Conservation (phyloP, 2,888 invertebrate genomes). For the Pasiphila rectangulata region DNA sequence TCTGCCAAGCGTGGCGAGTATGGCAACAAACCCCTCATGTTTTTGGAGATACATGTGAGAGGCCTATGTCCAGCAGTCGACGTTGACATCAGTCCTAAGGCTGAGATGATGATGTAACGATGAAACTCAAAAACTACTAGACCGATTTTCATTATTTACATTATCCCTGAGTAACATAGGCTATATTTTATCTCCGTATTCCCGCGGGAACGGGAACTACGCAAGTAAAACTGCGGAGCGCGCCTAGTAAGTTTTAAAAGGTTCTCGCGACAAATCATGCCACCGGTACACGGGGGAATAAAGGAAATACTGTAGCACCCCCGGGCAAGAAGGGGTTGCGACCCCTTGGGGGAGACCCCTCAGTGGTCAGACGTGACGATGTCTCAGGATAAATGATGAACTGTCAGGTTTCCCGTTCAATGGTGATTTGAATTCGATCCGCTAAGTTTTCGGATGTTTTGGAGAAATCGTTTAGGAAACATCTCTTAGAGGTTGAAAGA, state of each 20-base stretch:
- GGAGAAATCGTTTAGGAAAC: background rate
- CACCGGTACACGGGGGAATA: slow-evolving; percentile 13
- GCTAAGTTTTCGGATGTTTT: slow-evolving; percentile 4
- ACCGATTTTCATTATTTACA: too few relatives aligned
- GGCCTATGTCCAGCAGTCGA: too few relatives aligned
- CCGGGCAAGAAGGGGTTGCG: slow-evolving; percentile 1
- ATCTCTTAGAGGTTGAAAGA: background rate
- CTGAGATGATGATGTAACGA: too few relatives aligned
- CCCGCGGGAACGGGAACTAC: too few relatives aligned
- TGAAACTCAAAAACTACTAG: too few relatives aligned
- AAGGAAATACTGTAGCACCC: slow-evolving; percentile 19
- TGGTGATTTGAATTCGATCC: slow-evolving; percentile 4
- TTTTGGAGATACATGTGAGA: too few relatives aligned
- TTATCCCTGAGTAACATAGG: too few relatives aligned
- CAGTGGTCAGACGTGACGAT: slow-evolving; percentile 15
- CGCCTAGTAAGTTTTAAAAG: slow-evolving; percentile 34
- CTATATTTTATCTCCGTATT: too few relatives aligned
- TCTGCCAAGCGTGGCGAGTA: too few relatives aligned
- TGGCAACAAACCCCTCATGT: too few relatives aligned
- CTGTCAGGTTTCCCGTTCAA: slow-evolving; percentile 14
- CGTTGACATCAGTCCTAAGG: too few relatives aligned
- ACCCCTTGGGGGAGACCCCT: background rate
- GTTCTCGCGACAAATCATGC: slow-evolving; percentile 31
- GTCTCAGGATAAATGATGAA: slow-evolving; percentile 17
- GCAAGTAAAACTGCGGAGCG: too few relatives aligned